A percentile compares a stretch with the other conserved stretches of the same genome.
phyloP scores from a whole-genome alignment of 2,797 vertebrate species.

The Poliocrania exsul region DNA sequence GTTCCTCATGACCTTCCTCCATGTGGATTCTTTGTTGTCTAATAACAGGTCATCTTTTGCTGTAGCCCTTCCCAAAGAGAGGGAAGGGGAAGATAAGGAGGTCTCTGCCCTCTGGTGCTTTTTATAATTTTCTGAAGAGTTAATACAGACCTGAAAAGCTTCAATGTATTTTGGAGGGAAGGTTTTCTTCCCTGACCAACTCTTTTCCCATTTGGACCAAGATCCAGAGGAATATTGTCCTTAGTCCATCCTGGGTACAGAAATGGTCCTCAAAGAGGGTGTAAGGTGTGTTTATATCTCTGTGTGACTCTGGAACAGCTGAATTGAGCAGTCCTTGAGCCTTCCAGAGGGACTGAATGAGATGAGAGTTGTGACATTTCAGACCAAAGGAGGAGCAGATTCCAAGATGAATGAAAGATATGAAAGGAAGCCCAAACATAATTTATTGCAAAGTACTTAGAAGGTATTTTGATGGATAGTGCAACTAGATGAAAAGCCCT shows the following conservation, averaged over 20 bases:
- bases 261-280: background rate
- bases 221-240: background rate
- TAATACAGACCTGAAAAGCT: background rate
- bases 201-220: background rate
- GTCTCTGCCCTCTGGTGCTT: background rate
- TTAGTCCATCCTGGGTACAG: background rate
- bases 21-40: background rate
- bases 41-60: background rate
- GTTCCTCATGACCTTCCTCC: background rate
- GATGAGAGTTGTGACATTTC: background rate
- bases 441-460: conserved; percentile 18
- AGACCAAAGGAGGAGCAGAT: background rate
- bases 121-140: background rate
- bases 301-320: background rate
- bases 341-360: background rate
- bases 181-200: fast-evolving
- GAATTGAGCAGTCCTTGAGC: background rate
- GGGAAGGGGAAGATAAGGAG: background rate
- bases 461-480: conserved; percentile 33
- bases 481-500: conserved; percentile 17
- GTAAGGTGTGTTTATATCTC: fast-evolving
- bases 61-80: background rate
- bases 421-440: conserved; percentile 22
- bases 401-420: background rate
- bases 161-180: background rate